Conservation (phyloP, 2,888 invertebrate genomes). For the Timandra comae region DNA sequence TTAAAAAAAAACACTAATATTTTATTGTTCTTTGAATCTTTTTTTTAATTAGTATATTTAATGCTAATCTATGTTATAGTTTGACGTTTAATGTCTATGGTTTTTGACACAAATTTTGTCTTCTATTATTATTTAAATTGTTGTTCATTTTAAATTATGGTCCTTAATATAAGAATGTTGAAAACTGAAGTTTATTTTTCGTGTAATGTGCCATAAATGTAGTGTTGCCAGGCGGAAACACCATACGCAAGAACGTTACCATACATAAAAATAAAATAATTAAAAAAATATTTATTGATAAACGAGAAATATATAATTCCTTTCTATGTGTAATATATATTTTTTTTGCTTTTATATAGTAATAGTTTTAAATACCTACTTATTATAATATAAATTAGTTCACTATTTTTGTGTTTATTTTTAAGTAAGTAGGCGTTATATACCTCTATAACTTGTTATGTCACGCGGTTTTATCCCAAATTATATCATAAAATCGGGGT, state of each 20-base stretch:
- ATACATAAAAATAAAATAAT: slow-evolving; percentile 37
- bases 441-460: too few species aligned
- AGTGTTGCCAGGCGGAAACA: slow-evolving; percentile 69
- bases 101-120: background rate
- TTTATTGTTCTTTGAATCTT: too few species aligned
- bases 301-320: slow-evolving; percentile 25
- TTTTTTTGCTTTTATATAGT: slow-evolving; percentile 63
- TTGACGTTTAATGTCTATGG: slow-evolving; percentile 12
- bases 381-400: slow-evolving; percentile 48
- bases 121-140: slow-evolving; percentile 33
- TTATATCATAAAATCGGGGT: too few species aligned
- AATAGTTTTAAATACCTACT: slow-evolving; percentile 54
- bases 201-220: slow-evolving; percentile 68
- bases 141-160: slow-evolving; percentile 50
- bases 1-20: slow-evolving; percentile 31
- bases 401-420: slow-evolving; percentile 53
- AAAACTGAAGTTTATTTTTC: slow-evolving; percentile 38
- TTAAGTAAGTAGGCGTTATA: slow-evolving; percentile 64
- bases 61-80: too few species aligned
- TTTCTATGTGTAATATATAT: slow-evolving; percentile 65
- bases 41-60: slow-evolving; percentile 8
- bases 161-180: slow-evolving; percentile 70
- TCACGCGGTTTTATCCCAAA: too few species aligned
- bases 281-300: slow-evolving; percentile 25
- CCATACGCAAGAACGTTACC: slow-evolving; percentile 67